These are phyloP conservation scores for Nansenia antarctica DNA, from an alignment of 2,113 vertebrate species.

Conservation along the genomic window DNA sequence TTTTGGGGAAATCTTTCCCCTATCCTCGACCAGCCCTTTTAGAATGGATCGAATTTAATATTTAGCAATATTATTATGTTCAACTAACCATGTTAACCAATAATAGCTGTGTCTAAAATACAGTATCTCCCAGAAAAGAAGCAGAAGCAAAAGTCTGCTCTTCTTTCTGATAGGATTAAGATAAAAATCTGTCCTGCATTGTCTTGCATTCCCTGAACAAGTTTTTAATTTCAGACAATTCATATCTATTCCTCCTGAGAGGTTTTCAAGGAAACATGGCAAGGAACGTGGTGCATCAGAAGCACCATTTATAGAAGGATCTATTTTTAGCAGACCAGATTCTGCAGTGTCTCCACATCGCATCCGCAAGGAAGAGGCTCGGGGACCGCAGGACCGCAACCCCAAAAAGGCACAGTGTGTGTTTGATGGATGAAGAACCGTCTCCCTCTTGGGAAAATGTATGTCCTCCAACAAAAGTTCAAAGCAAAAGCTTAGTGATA, in stretches of 20 bases:
- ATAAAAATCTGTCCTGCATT: too few relatives aligned
- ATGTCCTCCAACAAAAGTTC: slow-evolving; percentile 58
- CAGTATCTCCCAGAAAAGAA: too few relatives aligned
- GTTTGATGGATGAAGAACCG: slow-evolving; percentile 57
- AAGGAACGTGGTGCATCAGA: slow-evolving; percentile 46
- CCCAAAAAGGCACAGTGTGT: slow-evolving; percentile 40
- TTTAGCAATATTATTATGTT: too few relatives aligned
- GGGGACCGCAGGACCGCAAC: slow-evolving; percentile 45
- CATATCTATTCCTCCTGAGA: slow-evolving; percentile 37
- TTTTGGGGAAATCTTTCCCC: too few relatives aligned
- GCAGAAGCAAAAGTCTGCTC: too few relatives aligned
- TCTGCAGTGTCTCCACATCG: slow-evolving; percentile 63
- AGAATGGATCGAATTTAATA: too few relatives aligned
- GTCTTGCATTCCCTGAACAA: slow-evolving; percentile 10
- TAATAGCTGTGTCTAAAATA: too few relatives aligned
- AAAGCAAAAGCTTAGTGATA: slow-evolving; percentile 37
- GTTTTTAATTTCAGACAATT: slow-evolving; percentile 22
- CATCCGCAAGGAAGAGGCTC: slow-evolving; percentile 49
- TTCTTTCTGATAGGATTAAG: too few relatives aligned
- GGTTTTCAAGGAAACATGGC: slow-evolving; percentile 39
- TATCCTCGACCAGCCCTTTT: too few relatives aligned
- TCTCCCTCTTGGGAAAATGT: slow-evolving; percentile 46
- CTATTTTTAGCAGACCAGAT: slow-evolving; percentile 69
- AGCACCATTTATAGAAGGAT: slow-evolving; percentile 49
- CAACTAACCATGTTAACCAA: too few relatives aligned